A percentile compares a stretch with the other conserved stretches of the same genome.
These are phyloP conservation scores for Vulpes vulpes DNA, from an alignment of 2,113 vertebrate species.

Conservation along the genomic window DNA sequence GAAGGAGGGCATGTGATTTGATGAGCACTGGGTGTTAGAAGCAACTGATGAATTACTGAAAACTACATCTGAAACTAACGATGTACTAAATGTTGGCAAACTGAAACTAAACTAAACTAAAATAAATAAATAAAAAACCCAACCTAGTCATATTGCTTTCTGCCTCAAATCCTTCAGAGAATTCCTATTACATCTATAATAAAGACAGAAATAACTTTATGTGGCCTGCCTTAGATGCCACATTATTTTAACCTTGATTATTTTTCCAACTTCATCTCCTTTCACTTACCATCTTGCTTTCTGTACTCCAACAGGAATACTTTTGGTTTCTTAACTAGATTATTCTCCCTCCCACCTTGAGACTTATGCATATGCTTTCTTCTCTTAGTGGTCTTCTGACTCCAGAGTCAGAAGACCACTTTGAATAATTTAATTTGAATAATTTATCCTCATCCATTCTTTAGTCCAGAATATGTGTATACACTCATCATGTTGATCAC, in stretches of 20 bases:
- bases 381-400: background rate
- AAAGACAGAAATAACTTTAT: background rate
- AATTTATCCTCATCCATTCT: background rate
- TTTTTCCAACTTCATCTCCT: background rate
- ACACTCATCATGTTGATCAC: background rate
- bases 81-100: too few relatives aligned
- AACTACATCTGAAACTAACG: too few relatives aligned
- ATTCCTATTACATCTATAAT: background rate
- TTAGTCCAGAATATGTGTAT: background rate
- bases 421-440: background rate
- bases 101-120: too few relatives aligned
- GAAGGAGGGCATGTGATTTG: too few relatives aligned
- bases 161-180: background rate
- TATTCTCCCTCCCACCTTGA: background rate
- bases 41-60: too few relatives aligned
- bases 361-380: background rate
- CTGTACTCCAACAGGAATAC: background rate
- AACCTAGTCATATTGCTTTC: background rate
- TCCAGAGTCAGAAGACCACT: background rate
- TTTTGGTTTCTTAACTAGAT: background rate
- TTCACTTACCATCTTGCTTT: background rate
- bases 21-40: too few relatives aligned
- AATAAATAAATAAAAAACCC: too few relatives aligned
- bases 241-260: background rate
- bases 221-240: background rate